Base-by-base conservation (phyloP, 2,113 vertebrate species). In the Otolemur garnettii region DNA sequence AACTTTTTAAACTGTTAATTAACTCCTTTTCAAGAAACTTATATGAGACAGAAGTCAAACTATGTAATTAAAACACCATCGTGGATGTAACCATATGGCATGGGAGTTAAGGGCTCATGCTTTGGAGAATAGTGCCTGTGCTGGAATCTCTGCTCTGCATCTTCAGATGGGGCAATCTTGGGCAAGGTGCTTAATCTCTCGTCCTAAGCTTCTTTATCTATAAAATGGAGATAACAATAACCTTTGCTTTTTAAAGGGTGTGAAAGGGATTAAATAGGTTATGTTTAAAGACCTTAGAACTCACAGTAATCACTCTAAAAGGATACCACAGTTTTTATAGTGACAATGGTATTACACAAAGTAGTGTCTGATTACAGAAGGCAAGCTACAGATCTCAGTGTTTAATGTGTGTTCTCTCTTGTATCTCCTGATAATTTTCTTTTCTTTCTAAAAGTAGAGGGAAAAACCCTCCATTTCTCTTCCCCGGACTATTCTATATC, bases 1-100 rank as follows among this genome's bases (percentile, higher is more conserved):
- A 96, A 92, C n/a, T 92, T 97, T 77, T 92, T 42, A 95, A 96
- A 77, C 80, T 97, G 68, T 87, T 96, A 92, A 96, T 96, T 97
- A 97, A 97, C 90, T 94, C 79, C 21, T 96, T 94, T 96, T 93
- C 79, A 92, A 97, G 79, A 94, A 45, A 90, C 74, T 93, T 94
- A 96, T 21, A 95, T 89, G 91, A 95, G 53, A 92, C 71, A 26
- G 18, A 91, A 95, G 79, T 91, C 69, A 97, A 96, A 93, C 28
- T 62, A 92, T 75, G 75, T 81, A 95, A 94, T 94, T 95, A 96
- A 97, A 97, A 91, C 62, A 91, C 50, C 53, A 94, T 79, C 14
- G 22, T 86, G 64, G 79, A 91, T 94, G 86, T 30, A 97, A 92
- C 83, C 93, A 92, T 95, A 94, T 85, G 93, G 95, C 33, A 38